phyloP scores from a whole-genome alignment of 1,140 invertebrate species.

The Ridgeia piscesae region DNA sequence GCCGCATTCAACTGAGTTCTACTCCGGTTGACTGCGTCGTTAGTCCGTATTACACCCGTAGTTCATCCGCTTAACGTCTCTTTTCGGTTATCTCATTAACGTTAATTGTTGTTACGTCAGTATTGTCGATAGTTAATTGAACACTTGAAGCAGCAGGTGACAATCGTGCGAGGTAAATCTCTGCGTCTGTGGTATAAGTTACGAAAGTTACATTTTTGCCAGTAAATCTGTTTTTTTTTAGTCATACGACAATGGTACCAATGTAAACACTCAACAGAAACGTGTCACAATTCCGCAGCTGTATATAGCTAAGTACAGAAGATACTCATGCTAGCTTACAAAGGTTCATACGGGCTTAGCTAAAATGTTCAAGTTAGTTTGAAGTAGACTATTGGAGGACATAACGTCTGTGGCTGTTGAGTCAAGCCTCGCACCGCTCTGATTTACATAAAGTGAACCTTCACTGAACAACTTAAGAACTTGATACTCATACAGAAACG shows the following conservation, averaged over 20 bases:
- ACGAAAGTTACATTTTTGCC: not conserved
- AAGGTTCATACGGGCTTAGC: not conserved
- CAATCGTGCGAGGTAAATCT: not conserved
- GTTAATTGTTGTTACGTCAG: not conserved
- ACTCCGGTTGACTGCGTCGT: not conserved
- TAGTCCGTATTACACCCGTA: not conserved
- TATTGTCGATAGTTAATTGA: not conserved
- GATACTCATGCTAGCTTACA: not conserved
- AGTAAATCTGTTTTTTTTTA: not conserved
- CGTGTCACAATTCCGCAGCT: not conserved
- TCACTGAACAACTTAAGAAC: not conserved
- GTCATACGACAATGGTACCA: not conserved
- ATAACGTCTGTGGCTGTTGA: not conserved
- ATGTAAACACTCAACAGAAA: not conserved
- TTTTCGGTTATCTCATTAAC: not conserved
- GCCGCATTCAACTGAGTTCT: not conserved
- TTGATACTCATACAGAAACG: not conserved
- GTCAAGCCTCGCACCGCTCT: not conserved
- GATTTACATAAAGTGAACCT: not conserved
- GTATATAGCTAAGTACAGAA: not conserved
- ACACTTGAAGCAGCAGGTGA: not conserved
- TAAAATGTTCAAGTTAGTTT: not conserved
- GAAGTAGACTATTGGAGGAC: not conserved
- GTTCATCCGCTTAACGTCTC: not conserved
- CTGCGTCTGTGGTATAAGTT: not conserved